Base-by-base conservation (phyloP, 2,113 vertebrate species). In the Chascanopsetta lugubris region DNA sequence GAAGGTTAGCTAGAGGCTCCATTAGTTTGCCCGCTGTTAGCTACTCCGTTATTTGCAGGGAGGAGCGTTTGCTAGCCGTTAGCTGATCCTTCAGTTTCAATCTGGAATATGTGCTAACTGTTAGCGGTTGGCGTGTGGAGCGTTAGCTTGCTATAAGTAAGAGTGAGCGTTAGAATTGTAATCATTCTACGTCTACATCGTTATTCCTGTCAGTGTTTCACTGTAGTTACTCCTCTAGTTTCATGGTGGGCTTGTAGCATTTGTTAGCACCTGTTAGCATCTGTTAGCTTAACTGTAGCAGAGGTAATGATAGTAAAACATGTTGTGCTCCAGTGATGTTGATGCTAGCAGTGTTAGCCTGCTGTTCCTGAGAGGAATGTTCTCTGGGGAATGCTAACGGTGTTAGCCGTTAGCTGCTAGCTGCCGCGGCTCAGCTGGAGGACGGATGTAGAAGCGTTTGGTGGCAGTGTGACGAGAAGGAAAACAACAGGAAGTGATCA, bases 401-500 rank as follows among this genome's bases (percentile, higher is more conserved):
- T 34, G 57, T 30, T 65, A 66, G 69, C 53, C 0, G n/a, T n/a
- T n/a, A n/a, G n/a, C n/a, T n/a, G n/a, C n/a, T n/a, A 9, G 21
- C 53, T 56, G 64, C 21, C 72, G 32, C 11, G 17, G 6, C 34
- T 55, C 18, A 42, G 47, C 72, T 36, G 47, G 49, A 61, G 51
- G 58, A 65, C 69, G 49, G 21, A 47, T 75, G 73, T 45, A 3
- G 67, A 79, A 22, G 8, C 58, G 49, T 61, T 68, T 69, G 34
- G 10, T 53, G 2, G 6, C 66, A 58, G n/a, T 15, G 49, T 54
- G 73, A 68, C n/a, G 1, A 45, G 73, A 62, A 77, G 62, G 21
- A 55, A 56, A 75, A 58, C 75, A 77, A 29, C 22, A 4, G 45
- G n/a, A n/a, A n/a, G 75, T 79, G 71, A 43, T 38, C 57, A 67